Conservation (phyloP, 2,888 invertebrate species). For the Cacoxenus indagator region DNA sequence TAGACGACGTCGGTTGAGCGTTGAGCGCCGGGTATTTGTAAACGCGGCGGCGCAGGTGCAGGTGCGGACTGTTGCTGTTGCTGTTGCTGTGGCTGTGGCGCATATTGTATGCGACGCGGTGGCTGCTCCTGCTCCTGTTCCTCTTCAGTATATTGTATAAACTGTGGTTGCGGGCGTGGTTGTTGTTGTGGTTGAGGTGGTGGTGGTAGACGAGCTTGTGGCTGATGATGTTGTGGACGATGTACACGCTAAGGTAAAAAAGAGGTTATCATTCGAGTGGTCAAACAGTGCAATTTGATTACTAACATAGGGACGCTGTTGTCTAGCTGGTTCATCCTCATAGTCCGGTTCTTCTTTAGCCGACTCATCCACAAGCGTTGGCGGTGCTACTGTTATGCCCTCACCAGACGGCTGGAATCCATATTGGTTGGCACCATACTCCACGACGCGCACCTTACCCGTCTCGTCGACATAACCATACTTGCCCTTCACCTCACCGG, state of each 20-base stretch:
- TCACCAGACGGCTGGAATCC: slow-evolving; percentile 90
- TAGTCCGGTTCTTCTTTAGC: slow-evolving; percentile 70
- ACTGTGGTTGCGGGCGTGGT: slow-evolving; percentile 62
- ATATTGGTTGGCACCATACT: slow-evolving; percentile 90
- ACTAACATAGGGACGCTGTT: slow-evolving; percentile 66
- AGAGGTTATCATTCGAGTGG: not conserved
- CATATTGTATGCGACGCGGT: slow-evolving; percentile 61
- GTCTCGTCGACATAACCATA: slow-evolving; percentile 89
- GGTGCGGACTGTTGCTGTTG: slow-evolving; percentile 38
- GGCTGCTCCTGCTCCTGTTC: slow-evolving; percentile 60
- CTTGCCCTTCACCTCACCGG: slow-evolving; percentile 90
- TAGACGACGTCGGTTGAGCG: slow-evolving; percentile 69
- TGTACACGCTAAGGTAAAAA: slow-evolving; percentile 46
- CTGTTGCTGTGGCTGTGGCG: slow-evolving; percentile 46
- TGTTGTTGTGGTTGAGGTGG: slow-evolving; percentile 50
- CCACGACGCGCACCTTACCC: slow-evolving; percentile 85
- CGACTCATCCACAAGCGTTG: slow-evolving; percentile 74
- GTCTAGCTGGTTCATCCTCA: slow-evolving; percentile 67
- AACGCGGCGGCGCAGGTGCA: slow-evolving; percentile 60
- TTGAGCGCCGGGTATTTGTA: slow-evolving; percentile 67
- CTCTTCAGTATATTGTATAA: slow-evolving; percentile 66
- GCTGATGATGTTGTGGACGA: slow-evolving; percentile 53
- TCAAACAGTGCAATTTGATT: not conserved
- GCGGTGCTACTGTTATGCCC: slow-evolving; percentile 83
- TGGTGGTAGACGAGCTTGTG: slow-evolving; percentile 45